Base-by-base conservation (phyloP, 2,113 vertebrate genomes). In the Lontra canadensis region DNA sequence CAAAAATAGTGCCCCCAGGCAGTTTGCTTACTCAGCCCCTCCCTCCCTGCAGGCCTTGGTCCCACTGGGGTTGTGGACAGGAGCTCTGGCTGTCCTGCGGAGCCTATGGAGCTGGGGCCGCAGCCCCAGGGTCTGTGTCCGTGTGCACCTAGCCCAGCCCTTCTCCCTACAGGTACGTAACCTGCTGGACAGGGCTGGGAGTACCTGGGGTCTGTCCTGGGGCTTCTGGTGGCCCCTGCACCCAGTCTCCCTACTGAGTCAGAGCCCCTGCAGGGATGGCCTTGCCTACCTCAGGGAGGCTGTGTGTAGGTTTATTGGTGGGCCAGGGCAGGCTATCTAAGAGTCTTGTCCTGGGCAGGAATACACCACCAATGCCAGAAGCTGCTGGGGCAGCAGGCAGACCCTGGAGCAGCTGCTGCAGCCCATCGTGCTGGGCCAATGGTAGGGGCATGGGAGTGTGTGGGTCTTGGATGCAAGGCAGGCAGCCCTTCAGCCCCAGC, bases 91-190 rank as follows among this genome's bases (percentile, higher is more conserved):
- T 0, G 36, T 78, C 0, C 55, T 98, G 34, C 36, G 6, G 83
- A 97, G 98, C 3, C 4, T 97, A 97, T 2, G 95, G 88, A 14
- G 20, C 57, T 97, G 90, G 1, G 98, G 99, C 94, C 98, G 97
- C 10, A 97, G 98, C 86, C 98, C 97, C 39, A 90, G 52, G 36
- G 76, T 25, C 90, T 88, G 98, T 99, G 98, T 98, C 92, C 99
- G 99, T 29, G 98, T 99, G 90, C 99, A 99, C 93, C 97, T 99
- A 0, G 98, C 98, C 6, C 99, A 99, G 98, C 99, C 99, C 20
- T 99, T 99, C 98, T 99, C 99, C 97, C 94, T 99, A 25, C 99
- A 98, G 99, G 99, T 99, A 98, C 4, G 90, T 52, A 85, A 23
- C 63, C 42, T 73, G 13, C 13, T 31, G 55, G 79, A 88, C 18